These are phyloP conservation scores for Wasmannia auropunctata DNA, from an alignment of 1,140 invertebrate species.

Conservation along the genomic window DNA sequence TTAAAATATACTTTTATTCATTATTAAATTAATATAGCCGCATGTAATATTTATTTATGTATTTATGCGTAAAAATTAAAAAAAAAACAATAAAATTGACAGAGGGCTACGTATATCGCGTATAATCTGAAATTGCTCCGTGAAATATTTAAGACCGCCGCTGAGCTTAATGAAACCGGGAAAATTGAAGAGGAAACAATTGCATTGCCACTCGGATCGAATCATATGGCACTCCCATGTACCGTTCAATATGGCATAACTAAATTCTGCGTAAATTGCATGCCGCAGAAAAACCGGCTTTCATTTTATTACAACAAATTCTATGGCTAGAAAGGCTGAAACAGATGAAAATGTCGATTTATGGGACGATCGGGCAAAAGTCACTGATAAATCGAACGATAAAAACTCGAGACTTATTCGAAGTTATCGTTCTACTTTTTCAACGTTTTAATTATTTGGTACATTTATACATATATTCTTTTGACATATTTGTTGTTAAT, in stretches of 20 bases:
- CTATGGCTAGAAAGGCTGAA: not conserved
- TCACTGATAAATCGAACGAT: slow-evolving; percentile 2
- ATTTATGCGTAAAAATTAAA: not conserved
- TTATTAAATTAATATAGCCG: not conserved
- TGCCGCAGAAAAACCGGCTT: not conserved
- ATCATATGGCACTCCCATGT: not conserved
- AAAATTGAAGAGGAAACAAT: slow-evolving; percentile 26
- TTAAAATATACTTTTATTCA: slow-evolving; percentile 1
- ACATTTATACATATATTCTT: not conserved
- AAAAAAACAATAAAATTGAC: not conserved
- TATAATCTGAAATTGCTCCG: not conserved
- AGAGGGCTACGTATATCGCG: not conserved
- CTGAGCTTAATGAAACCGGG: not conserved
- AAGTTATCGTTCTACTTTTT: not conserved
- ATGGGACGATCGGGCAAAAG: not conserved
- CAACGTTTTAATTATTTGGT: slow-evolving; percentile 22
- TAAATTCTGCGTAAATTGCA: not conserved
- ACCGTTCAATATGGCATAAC: not conserved
- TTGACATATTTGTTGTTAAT: not conserved
- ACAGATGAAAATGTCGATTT: not conserved
- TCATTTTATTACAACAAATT: not conserved
- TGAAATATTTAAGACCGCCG: not conserved
- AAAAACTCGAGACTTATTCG: not conserved
- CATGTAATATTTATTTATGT: not conserved
- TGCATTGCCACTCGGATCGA: not conserved